These are phyloP conservation scores for Acanthaster planci DNA, from an alignment of 35 echinoderm and acorn worm genomes.

Conservation along the genomic window DNA sequence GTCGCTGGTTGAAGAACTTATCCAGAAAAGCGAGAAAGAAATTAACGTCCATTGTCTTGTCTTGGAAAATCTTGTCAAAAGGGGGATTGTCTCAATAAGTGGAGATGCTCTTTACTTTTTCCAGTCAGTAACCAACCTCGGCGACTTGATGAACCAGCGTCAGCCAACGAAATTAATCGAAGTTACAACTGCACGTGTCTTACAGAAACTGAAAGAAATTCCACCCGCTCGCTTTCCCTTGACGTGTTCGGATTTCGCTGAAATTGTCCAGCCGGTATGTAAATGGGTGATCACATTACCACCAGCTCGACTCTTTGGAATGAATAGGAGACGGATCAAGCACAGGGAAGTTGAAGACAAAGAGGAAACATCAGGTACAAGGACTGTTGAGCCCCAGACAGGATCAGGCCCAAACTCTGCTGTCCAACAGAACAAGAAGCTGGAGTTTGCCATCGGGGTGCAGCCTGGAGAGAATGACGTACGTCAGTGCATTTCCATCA, in stretches of 20 bases:
- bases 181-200: too few species aligned
- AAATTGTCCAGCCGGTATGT: neutral
- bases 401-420: neutral
- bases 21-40: neutral
- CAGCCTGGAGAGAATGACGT: neutral
- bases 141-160: too few species aligned
- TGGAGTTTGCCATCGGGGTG: neutral
- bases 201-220: too few species aligned
- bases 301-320: neutral
- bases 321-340: neutral
- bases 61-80: too few species aligned
- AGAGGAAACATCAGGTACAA: neutral
- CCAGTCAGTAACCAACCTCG: too few species aligned
- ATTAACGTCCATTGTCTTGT: too few species aligned
- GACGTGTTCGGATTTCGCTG: neutral
- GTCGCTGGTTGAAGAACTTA: neutral
- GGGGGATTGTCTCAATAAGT: too few species aligned
- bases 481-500: neutral
- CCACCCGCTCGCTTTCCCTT: too few species aligned
- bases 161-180: too few species aligned
- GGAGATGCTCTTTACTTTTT: too few species aligned
- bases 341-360: neutral
- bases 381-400: neutral
- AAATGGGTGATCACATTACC: neutral
- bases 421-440: neutral